Base-by-base conservation (phyloP, 2,113 vertebrate genomes). In the Brienomyrus brachyistius region DNA sequence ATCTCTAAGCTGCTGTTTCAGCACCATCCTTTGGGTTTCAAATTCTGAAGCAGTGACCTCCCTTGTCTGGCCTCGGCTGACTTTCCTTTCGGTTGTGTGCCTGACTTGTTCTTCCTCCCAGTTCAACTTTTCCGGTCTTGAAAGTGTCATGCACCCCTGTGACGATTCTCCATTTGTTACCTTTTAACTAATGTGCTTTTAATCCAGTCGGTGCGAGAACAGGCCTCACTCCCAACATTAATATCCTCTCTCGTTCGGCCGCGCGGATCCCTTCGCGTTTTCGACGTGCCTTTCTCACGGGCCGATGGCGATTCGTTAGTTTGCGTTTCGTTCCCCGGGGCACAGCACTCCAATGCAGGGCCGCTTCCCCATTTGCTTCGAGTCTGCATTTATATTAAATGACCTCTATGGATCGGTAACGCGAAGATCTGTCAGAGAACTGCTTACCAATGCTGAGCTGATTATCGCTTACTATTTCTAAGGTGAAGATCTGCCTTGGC, bases 371-470 rank as follows among this genome's bases (percentile, higher is more conserved):
- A 96, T 94, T 94, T 92, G 93, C 94, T 95, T 52, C 19, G 52
- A 83, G 74, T 90, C 94, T 95, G 94, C 95, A 95, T 96, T 96
- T 95, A 96, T 95, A 96, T 96, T 95, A 96, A 96, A 96, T 96
- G 94, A 95, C 95, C 95, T 95, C 94, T 95, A 95, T 92, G 94
- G 95, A 95, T 95, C 94, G 94, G 94, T 93, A 91, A 93, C 88
- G 87, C 89, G 92, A 92, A 92, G 87, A 93, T 94, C 92, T 92
- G 91, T 86, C 92, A 92, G 94, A 94, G 93, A 93, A 94, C 93
- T 95, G 95, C 94, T 95, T 95, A 94, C 95, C 94, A 96, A 95
- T 94, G 94, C 95, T 95, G 94, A 96, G 94, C 94, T 90, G 70
- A 90, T 54, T 21, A 82, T 56, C 52, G 62, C 90, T 95, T 95